Conservation (phyloP, 1,140 invertebrate genomes). For the Nephotettix cincticeps region DNA sequence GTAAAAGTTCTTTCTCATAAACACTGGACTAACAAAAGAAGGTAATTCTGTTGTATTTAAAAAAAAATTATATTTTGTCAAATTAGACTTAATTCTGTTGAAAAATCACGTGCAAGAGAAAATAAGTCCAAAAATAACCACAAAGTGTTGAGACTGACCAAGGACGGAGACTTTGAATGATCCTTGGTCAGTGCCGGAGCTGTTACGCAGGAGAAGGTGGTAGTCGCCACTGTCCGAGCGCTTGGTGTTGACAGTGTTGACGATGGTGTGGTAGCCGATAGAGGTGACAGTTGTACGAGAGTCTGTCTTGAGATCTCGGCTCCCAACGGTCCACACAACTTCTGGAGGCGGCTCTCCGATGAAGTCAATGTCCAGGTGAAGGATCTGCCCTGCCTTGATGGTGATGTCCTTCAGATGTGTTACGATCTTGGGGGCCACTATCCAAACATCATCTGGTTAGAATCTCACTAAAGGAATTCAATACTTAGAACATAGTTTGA, state of each 20-base stretch:
- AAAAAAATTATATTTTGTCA: too few species aligned
- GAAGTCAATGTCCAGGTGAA: conserved; percentile 91
- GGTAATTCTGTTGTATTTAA: too few species aligned
- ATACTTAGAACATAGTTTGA: too few species aligned
- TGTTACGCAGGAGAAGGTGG: conserved; percentile 78
- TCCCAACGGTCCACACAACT: conserved; percentile 79
- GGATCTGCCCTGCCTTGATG: conserved; percentile 88
- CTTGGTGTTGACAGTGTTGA: conserved; percentile 87
- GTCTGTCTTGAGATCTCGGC: conserved; percentile 68
- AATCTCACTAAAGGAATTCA: too few species aligned
- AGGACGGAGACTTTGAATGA: conserved; percentile 87
- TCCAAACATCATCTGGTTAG: too few species aligned
- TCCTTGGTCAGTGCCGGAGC: conserved; percentile 86
- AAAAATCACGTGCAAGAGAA: too few species aligned
- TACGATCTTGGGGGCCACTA: conserved; percentile 89
- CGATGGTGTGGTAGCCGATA: conserved; percentile 87
- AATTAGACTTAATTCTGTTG: too few species aligned
- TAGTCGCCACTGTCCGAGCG: conserved; percentile 83
- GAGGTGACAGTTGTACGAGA: conserved; percentile 83
- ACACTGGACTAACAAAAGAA: too few species aligned
- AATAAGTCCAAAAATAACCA: too few species aligned
- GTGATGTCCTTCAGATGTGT: conserved; percentile 84
- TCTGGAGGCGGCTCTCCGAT: conserved; percentile 87
- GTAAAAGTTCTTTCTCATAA: too few species aligned
- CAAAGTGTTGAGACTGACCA: conserved; percentile 54